Evolutionary conservation across 1,140 invertebrate genomes (phyloP), one percentile per base, ranked within the genome.

Genomic region (Eubasilissa regina): DNA sequence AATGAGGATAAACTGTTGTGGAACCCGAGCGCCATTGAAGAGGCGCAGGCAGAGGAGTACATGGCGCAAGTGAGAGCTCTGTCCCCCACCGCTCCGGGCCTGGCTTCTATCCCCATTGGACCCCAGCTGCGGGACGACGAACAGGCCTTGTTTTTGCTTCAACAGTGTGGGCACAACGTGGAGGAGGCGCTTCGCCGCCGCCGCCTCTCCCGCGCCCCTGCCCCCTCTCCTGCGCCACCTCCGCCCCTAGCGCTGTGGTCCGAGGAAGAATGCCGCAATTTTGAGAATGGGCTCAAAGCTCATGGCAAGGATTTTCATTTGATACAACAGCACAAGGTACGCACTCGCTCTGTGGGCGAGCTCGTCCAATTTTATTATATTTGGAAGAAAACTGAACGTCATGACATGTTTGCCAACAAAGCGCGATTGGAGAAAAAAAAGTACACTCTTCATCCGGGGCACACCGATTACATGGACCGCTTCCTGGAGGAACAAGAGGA

Each of bases 321-420:
- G 79, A 99, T 99, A 85, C 95, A 98, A 83, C 95, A 97, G 85
- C 95, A 97, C 86, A 98, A 97, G 91, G 97, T 97, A 86, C 91
- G 95, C 85, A 98, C 97, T 64, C 90, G 97, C 85, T 97, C 97
- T n/a, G 97, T 99, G 25, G 96, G 97, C 35, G 98, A 99, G 89
- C 89, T 99, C 60, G 97, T 99, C 48, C 97, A 99, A 85, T 99
- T 99, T 90, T 99, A 99, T 89, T 99, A 99, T 86, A 91, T 99
- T 44, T 99, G 98, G 98, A 99, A 99, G 88, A 99, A 99, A 89
- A 99, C 98, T 62, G 97, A 99, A 87, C 90, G 98, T 53, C 97
- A 99, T 87, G 98, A 99, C 89, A 94, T 91, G 78, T 97, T 96
- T 90, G 95, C 95, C 3, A 95, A 94, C 84, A 95, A 95, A 89